Conservation (phyloP, 1,140 invertebrate species). For the Carposina sasakii region DNA sequence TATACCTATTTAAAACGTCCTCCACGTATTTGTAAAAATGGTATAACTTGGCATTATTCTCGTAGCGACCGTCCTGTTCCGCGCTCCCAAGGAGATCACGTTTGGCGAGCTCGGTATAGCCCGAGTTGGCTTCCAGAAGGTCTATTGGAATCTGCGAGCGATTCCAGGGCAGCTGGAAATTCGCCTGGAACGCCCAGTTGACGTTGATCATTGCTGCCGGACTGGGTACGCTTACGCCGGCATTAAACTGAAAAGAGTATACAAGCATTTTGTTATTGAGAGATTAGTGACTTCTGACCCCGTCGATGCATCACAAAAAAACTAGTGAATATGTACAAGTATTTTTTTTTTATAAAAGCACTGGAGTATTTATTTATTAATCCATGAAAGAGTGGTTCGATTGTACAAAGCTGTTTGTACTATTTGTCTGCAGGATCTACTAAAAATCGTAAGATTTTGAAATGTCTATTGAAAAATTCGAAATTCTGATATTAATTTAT, state of each 20-base stretch:
- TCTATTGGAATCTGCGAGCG: conserved; percentile 55
- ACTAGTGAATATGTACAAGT: no score
- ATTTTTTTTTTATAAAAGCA: no score
- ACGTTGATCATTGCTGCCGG: conserved; percentile 41
- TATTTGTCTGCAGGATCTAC: no score
- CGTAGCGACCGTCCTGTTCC: conserved; percentile 26
- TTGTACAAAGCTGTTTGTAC: no score
- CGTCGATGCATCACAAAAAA: no score
- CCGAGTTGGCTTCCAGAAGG: conserved; percentile 49
- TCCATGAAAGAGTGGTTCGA: no score
- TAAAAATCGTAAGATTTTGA: no score
- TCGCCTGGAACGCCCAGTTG: conserved; percentile 63
- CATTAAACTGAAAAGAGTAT: conserved; percentile 50
- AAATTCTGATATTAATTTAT: no score
- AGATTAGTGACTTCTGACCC: no score
- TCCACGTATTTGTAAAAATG: conserved; percentile 61
- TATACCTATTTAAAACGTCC: conserved; percentile 45
- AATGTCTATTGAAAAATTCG: no score
- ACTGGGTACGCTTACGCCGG: conserved; percentile 50
- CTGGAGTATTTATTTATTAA: no score
- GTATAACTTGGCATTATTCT: conserved; percentile 43
- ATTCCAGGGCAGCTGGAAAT: conserved; percentile 64
- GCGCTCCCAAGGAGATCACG: conserved; percentile 19
- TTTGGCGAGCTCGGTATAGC: conserved; percentile 43
- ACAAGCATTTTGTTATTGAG: not conserved